Percentiles rank a stretch among this genome's conserved stretches.
These are phyloP conservation scores for Stenolophus ochropezus DNA, from an alignment of 2,888 invertebrate genomes.

Conservation along the genomic window DNA sequence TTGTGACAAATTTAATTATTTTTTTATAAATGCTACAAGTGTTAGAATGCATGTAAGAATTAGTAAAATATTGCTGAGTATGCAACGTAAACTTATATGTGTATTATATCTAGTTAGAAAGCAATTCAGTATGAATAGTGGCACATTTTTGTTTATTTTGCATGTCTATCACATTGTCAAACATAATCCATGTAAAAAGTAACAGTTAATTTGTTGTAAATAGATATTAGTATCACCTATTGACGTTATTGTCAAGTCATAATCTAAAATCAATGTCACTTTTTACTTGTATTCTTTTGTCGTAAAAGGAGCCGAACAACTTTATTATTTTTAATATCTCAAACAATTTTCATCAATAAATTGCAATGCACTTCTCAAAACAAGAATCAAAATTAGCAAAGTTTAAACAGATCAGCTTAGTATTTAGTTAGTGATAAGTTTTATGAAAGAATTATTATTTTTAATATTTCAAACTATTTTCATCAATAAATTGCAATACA, in stretches of 20 bases:
- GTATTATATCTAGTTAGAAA: background rate
- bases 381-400: background rate
- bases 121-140: background rate
- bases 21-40: background rate
- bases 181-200: background rate
- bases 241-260: slow-evolving; percentile 8
- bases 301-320: background rate
- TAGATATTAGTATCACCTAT: slow-evolving; percentile 1
- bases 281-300: slow-evolving; percentile 21
- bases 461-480: background rate
- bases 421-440: background rate
- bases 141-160: background rate
- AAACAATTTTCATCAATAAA: background rate
- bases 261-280: slow-evolving; percentile 14
- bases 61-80: background rate
- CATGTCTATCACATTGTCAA: background rate
- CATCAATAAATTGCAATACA: background rate
- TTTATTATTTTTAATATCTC: background rate
- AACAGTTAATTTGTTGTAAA: slow-evolving; percentile 16
- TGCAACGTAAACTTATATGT: background rate
- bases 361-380: background rate
- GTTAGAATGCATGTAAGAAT: background rate
- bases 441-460: background rate
- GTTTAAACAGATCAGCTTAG: background rate
- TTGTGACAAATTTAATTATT: background rate